Conservation (phyloP, 2,797 vertebrate genomes). For the Clangula hyemalis region DNA sequence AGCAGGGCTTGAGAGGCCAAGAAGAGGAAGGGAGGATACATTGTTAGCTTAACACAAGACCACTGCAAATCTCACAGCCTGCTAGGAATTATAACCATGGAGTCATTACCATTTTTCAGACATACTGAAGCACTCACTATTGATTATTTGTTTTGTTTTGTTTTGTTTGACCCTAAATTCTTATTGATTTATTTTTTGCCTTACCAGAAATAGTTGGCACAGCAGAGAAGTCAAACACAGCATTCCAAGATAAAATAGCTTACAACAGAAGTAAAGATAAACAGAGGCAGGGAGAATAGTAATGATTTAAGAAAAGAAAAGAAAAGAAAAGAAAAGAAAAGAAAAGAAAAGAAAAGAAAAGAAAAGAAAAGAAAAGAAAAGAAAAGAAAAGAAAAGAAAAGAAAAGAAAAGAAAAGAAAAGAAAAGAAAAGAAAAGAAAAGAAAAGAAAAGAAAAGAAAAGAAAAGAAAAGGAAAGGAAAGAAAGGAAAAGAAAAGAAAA, state of each 20-base stretch:
- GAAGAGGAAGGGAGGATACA: background rate
- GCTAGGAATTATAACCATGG: background rate
- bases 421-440: no score
- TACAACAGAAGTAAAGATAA: background rate
- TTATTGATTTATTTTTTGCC: background rate
- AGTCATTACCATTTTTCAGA: background rate
- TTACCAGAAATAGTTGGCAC: background rate
- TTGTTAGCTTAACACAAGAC: background rate
- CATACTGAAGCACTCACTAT: background rate
- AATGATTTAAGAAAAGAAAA: no score
- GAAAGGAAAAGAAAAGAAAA: no score
- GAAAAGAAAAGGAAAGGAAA: no score
- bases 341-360: no score
- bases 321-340: no score
- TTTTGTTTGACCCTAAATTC: constrained; percentile 9
- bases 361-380: no score
- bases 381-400: no score
- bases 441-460: no score
- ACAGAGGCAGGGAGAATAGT: background rate
- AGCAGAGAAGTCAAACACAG: background rate
- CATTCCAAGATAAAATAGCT: background rate
- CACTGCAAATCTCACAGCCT: background rate
- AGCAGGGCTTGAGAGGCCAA: background rate
- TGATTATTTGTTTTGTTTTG: constrained; percentile 19
- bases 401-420: no score